Base-by-base conservation (phyloP, 2,888 invertebrate genomes). In the Aleiodes alternator region DNA sequence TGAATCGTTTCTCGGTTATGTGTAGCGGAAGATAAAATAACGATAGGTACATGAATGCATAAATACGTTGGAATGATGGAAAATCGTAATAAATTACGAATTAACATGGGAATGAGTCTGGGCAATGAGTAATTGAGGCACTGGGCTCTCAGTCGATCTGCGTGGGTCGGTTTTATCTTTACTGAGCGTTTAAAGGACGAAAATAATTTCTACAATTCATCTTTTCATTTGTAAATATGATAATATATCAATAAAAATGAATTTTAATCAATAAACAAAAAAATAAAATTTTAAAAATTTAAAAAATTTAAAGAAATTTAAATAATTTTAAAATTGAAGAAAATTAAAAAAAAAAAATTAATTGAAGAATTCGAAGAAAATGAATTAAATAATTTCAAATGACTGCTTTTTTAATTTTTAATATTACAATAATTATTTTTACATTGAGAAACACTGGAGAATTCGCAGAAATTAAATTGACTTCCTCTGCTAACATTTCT, bases 1-100 rank as follows among this genome's bases (percentile, higher is more conserved):
- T 64, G 48, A 43, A 64, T 64, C 8, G 23, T 48, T 14, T 12
- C 14, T 11, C 31, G 11, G n/a, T 43, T 43, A 34, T 43, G 11
- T 43, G 43, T n/a, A 7, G 64, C 34, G 43, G 12, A 23, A 64
- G 64, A 64, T 64, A 43, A 48, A 59, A 14, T 43, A 48, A 8
- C 3, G 48, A 48, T 4, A 9, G 43, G 9, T 8, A 55, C 14
- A 55, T 16, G 55, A 55, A 43, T 48, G 14, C 23, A 61, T 38
- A 38, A 14, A 61, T 38, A 38, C 48, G 3, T 11, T 4, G 3
- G 61, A 43, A 8, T 61, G 48, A 64, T 48, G 43, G 23, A 64
- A 64, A 64, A 64, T 48, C 23, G 23, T 48, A 16, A 43, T 64
- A 64, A 64, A 64, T 64, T 48, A 48, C 23, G 14, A 64, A 43